Percentiles rank a stretch among this genome's conserved stretches.
Evolutionary conservation across 1,140 invertebrate genomes (phyloP).

Genomic region (Platyura marginata): DNA sequence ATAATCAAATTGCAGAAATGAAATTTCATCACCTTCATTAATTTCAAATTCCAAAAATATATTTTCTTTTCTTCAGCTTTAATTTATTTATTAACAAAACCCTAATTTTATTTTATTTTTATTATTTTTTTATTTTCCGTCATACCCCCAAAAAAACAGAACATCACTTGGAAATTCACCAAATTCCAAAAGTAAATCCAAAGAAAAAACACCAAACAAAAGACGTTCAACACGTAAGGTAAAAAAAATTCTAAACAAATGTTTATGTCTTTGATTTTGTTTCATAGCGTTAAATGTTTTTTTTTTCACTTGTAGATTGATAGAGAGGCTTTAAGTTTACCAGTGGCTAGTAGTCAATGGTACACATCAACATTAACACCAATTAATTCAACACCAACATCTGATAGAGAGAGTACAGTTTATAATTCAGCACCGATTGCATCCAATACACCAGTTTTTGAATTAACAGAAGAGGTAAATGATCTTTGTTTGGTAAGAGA

Average conservation of each 20-base stretch:
- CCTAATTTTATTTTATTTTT: background rate
- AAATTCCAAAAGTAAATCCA: conserved; percentile 18
- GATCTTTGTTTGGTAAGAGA: too few relatives aligned
- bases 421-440: background rate
- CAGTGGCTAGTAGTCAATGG: conserved; percentile 20
- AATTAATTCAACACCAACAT: conserved; percentile 16
- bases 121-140: background rate
- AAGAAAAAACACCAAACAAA: conserved; percentile 20
- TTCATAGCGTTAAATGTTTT: background rate
- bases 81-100: background rate
- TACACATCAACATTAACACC: conserved; percentile 16
- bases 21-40: background rate
- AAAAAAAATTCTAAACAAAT: background rate
- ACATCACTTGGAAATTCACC: conserved; percentile 16
- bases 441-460: conserved; percentile 10
- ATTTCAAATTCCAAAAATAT: conserved; percentile 1
- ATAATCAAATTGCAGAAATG: background rate
- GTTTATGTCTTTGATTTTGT: background rate
- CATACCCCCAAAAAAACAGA: conserved; percentile 5
- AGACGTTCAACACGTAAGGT: conserved; percentile 18
- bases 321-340: conserved; percentile 17
- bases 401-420: conserved; percentile 14
- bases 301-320: conserved; percentile 8
- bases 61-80: conserved; percentile 1
- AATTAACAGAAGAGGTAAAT: conserved; percentile 22